Base-by-base conservation (phyloP, 2,797 vertebrate genomes). In the Sebastes itinus region DNA sequence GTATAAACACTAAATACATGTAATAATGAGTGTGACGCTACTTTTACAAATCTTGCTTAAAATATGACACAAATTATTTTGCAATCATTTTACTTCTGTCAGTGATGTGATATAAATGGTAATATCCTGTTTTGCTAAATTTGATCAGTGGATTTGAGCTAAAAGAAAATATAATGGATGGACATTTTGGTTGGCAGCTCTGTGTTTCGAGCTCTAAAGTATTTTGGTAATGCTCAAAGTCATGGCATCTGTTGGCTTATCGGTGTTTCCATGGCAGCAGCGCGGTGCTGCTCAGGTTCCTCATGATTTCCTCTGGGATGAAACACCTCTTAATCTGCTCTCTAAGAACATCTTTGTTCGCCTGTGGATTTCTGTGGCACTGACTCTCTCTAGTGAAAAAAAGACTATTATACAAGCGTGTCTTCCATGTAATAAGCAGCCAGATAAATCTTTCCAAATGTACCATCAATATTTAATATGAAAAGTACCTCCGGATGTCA, bases 271-370 rank as follows among this genome's bases (percentile, higher is more conserved):
- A 89, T 90, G 87, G 87, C 28, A 91, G 85, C 89, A 32, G 80
- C 72, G 68, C 30, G 60, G 76, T 69, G 67, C 77, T 62, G 74
- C 74, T 72, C 58, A 79, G 77, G 78, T 87, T 75, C 52, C 46
- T 77, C 52, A 32, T 88, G 88, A 91, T 92, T 92, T 94, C 92
- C 89, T 91, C 66, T 74, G 81, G 85, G 89, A 91, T 84, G 79
- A 76, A 82, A 82, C 78, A 60, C 75, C 78, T 90, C 80, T 56
- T 28, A 70, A 75, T 71, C 76, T 73, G 61, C 81, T 85, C 64
- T 87, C 75, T 25, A 32, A 77, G 66, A 81, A 67, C 60, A 75
- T 75, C 62, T 78, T 56, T 70, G 72, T 72, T 71, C 5, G 46
- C 23, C 75, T 79, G 67, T 75, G 61, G 64, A 72, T 84, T 80